Conservation (phyloP, 2,113 vertebrate species). For the Lipophrys pholis region DNA sequence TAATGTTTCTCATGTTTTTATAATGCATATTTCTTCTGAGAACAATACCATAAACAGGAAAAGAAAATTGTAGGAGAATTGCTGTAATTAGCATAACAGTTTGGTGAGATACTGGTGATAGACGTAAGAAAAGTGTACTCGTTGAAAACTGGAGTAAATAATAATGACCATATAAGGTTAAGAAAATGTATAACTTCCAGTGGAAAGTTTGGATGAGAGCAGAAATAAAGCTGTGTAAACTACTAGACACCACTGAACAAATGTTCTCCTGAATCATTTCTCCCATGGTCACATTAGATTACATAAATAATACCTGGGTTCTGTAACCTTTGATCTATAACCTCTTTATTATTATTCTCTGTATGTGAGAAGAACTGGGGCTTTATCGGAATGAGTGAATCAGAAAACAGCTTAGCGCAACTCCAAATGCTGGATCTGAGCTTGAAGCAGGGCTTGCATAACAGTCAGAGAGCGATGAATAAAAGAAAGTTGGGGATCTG, state of each 20-base stretch:
- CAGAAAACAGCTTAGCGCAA: constrained; percentile 18
- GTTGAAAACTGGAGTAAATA: neutral
- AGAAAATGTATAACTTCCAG: neutral
- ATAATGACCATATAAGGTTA: neutral
- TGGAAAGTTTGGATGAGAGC: constrained; percentile 2
- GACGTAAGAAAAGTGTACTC: too few species aligned
- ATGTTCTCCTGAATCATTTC: too few species aligned
- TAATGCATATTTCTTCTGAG: neutral
- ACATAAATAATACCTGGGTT: constrained; percentile 4
- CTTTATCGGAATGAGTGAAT: neutral
- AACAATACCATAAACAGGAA: neutral
- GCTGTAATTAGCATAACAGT: neutral
- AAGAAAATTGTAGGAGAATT: too few species aligned
- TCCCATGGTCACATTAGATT: constrained; percentile 16
- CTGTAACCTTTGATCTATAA: neutral
- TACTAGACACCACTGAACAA: too few species aligned
- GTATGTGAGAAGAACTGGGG: too few species aligned
- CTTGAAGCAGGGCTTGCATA: constrained; percentile 11
- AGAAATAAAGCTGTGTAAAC: too few species aligned
- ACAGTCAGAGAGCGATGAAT: constrained; percentile 19
- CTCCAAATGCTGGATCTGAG: constrained; percentile 22
- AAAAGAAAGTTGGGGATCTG: constrained; percentile 23
- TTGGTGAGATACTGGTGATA: too few species aligned
- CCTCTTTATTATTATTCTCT: constrained; percentile 9
- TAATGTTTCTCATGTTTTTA: too few species aligned